Base-by-base conservation (phyloP, 2,113 vertebrate species). In the Aphelocoma coerulescens region DNA sequence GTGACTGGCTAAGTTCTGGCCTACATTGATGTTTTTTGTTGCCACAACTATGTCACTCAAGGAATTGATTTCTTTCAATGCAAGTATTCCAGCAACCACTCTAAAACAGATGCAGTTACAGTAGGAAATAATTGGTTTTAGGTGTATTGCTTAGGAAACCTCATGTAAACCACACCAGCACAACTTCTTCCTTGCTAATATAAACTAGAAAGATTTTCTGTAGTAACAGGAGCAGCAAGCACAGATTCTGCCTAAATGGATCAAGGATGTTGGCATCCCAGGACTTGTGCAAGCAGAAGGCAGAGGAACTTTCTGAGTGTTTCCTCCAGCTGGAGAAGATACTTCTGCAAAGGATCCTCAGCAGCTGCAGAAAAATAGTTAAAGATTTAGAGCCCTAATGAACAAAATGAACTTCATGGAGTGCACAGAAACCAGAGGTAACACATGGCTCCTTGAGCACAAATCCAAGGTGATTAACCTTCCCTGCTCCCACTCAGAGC, bases 11-110 rank as follows among this genome's bases (percentile, higher is more conserved):
- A 61, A 49, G 30, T 46, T 61, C 43, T 71, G 51, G 71, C 67
- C 67, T 46, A 48, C 61, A 28, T 0, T 46, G 74, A 77, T 66
- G 52, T 4, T 88, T 88, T 84, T 63, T 88, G 52, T 77, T 96
- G 88, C 90, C 88, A 94, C 90, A 96, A 67, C 30, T 71, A 17
- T 84, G 85, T 63, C 66, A 88, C 72, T 52, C 33, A 8, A 33
- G 27, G 67, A 96, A 86, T 0, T 74, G 63, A 85, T 80, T 93
- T 84, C 91, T 90, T 91, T 51, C 88, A 57, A 52, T 35, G 61
- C 21, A 88, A 51, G 55, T 67, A 63, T 67, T 94, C 85, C 93
- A 85, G 67, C 35, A 93, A 86, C 92, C 95, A 80, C 75, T 71
- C 82, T 30, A 86, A 90, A 96, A 54, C 51, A 88, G 81, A 85